Base-by-base conservation (phyloP, 2,113 vertebrate genomes). In the Lepisosteus oculatus region DNA sequence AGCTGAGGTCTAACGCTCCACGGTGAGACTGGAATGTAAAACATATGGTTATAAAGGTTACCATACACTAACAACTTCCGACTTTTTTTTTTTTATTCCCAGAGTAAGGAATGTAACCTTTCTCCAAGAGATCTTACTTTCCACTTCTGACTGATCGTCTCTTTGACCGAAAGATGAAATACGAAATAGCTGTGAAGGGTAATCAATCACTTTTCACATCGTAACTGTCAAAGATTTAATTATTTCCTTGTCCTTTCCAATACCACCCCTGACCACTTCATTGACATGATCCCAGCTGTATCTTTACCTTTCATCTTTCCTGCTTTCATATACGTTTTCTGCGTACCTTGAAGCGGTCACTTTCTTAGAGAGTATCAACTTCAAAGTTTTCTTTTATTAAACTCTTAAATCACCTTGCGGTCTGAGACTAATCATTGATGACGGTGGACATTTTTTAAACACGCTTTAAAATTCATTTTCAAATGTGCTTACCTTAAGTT, bases 151-250 rank as follows among this genome's bases (percentile, higher is more conserved):
- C 5, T 5, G 47, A 6, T 51, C 47, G 47, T 11, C 43, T 13
- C 66, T 67, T 67, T 41, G 45, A 67, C 9, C 66, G 11, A 8
- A 67, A 29, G 54, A 67, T 66, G 9, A 66, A 54, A 55, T 55
- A 55, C 5, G 47, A 51, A 51, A 55, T 67, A 45, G 43, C 66
- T 12, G 47, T 54, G 45, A 17, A 57, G 57, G 67, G 17, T 44
- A 69, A 69, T 69, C 55, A 59, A 69, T 69, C 67, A 69, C 67
- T 44, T 59, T 59, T 59, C 42, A 59, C 55, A 12, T n/a, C n/a
- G 14, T 59, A 59, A 59, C 14, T 59, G 57, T 59, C 14, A 59
- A 13, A 11, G 3, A 3, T 59, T 13, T 59, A 59, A 59, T 59
- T 11, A 59, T 59, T 14, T 59, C 57, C 57, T n/a, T 59, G 57